A percentile compares a stretch with the other conserved stretches of the same genome.
phyloP scores from a whole-genome alignment of 1,140 invertebrate species.

The Kradibia gibbosae region DNA sequence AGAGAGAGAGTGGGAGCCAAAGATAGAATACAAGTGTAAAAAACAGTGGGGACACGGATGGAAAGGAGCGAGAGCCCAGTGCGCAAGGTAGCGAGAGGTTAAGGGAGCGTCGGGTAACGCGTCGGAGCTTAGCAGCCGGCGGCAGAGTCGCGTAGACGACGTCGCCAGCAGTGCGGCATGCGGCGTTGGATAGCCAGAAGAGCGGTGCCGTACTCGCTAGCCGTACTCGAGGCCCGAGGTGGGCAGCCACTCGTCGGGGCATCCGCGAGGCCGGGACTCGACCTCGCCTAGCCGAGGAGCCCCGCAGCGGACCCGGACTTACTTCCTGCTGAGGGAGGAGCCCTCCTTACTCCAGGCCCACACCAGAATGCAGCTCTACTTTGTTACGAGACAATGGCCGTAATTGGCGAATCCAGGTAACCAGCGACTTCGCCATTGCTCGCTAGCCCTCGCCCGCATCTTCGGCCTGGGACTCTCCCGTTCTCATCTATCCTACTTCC shows the following conservation, averaged over 20 bases:
- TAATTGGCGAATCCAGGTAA: conserved; percentile 66
- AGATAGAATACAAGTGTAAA: too few relatives aligned
- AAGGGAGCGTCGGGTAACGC: neutral
- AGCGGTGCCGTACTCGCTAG: conserved; percentile 17
- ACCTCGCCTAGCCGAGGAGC: conserved; percentile 41
- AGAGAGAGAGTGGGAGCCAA: neutral
- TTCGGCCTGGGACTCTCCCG: neutral
- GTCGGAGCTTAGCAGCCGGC: neutral
- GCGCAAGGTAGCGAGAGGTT: neutral
- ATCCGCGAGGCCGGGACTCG: too few relatives aligned
- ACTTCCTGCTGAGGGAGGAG: conserved; percentile 52
- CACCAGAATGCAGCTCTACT: conserved; percentile 63
- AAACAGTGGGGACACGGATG: too few relatives aligned
- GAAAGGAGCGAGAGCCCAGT: too few relatives aligned
- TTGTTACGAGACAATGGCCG: conserved; percentile 66
- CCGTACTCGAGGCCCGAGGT: conserved; percentile 18
- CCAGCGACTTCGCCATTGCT: neutral
- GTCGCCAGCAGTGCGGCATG: conserved; percentile 21
- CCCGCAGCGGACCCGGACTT: conserved; percentile 40
- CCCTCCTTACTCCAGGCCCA: conserved; percentile 49
- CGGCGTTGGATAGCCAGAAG: conserved; percentile 19
- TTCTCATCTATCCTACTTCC: neutral
- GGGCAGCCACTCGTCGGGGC: neutral
- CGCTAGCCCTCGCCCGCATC: neutral
- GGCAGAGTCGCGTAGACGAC: neutral